Evolutionary conservation across 2,113 vertebrate species (phyloP).

Genomic region (Gorsachius goisagi): DNA sequence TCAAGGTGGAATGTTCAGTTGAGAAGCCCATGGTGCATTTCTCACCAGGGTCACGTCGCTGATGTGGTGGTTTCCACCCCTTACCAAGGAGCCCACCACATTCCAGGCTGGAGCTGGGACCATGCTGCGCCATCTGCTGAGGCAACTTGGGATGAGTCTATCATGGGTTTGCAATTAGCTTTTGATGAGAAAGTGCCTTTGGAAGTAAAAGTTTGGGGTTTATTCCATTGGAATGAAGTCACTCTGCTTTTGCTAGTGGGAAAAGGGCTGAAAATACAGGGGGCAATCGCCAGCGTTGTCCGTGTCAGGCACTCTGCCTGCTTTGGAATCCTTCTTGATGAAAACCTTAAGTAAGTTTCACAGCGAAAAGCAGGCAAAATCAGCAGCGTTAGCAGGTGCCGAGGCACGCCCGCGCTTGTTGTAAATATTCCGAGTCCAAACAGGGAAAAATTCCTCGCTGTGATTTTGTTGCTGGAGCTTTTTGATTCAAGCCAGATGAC

Average conservation of each 20-base stretch:
- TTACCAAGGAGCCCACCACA: not conserved
- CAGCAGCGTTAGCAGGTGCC: fast-evolving
- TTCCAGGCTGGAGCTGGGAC: not conserved
- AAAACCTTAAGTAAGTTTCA: not conserved
- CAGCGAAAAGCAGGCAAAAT: too few relatives aligned
- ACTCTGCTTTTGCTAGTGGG: not conserved
- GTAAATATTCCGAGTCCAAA: fast-evolving
- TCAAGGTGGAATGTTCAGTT: fast-evolving
- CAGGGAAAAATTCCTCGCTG: fast-evolving
- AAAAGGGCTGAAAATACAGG: not conserved
- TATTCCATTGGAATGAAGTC: not conserved
- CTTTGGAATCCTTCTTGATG: fast-evolving
- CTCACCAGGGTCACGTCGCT: not conserved
- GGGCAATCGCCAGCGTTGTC: not conserved
- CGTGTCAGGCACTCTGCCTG: fast-evolving
- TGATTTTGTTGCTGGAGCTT: fast-evolving
- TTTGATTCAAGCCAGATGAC: fast-evolving
- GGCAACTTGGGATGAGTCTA: fast-evolving
- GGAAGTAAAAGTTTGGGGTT: not conserved
- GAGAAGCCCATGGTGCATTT: not conserved
- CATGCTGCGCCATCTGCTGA: not conserved
- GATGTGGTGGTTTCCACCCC: not conserved
- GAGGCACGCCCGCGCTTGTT: fast-evolving
- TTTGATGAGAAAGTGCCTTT: not conserved
- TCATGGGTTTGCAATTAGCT: not conserved